Evolutionary conservation across 2,888 invertebrate species (phyloP), one percentile per base, ranked within the genome.

Genomic region (Cerastoderma edule): DNA sequence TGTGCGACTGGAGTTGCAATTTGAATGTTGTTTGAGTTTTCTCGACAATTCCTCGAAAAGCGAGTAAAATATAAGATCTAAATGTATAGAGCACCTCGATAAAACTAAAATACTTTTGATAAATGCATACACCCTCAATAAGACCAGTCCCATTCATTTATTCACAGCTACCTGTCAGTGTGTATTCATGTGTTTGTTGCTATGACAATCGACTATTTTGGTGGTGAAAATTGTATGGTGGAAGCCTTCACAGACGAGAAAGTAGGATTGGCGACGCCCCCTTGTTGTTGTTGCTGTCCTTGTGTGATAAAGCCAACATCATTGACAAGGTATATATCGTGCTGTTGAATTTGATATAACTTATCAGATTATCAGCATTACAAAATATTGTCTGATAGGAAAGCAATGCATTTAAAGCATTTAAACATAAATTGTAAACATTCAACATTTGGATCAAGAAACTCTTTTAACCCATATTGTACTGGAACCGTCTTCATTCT

Each of bases 91-190:
- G n/a, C 10, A 39, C 39, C 39, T 16, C 8, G 6, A 53, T n/a
- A 22, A 16, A 53, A 16, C 53, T n/a, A 10, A 8, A 16, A 22
- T n/a, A 16, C 6, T 53, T 53, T 10, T n/a, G 8, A 16, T 53
- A n/a, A 16, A 22, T 53, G 19, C n/a, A 53, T 10, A 16, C 13
- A n/a, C 22, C 24, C 6, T 10, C n/a, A 8, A 53, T 16, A n/a
- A 16, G n/a, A 22, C 19, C 53, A 53, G 24, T 24, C n/a, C 8
- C n/a, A n/a, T 8, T n/a, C 30, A 24, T 72, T 63, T 50, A 19
- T 5, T 80, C 80, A 66, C 78, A 85, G 85, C 66, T 85, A 85
- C 56, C 27, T 85, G 16, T 76, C 83, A 1, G 72, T 82, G 6
- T 80, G 83, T 60, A 75, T 85, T 6, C 75, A 80, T 57, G 64